These are phyloP conservation scores for Heliothis peltigera DNA, from an alignment of 2,888 invertebrate genomes.

Conservation along the genomic window DNA sequence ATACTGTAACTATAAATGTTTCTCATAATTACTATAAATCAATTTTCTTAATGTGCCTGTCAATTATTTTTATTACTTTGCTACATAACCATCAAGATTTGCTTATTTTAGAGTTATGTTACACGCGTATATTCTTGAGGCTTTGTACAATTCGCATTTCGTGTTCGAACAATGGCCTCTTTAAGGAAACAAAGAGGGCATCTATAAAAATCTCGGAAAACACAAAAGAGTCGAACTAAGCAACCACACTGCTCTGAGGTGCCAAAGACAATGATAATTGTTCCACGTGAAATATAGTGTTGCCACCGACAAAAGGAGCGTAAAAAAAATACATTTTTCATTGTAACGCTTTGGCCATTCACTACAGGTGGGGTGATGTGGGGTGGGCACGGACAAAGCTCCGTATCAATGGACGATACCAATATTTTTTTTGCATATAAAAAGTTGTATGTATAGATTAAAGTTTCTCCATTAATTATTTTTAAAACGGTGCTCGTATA, in stretches of 20 bases:
- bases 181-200: slow-evolving; percentile 62
- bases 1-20: slow-evolving; percentile 79
- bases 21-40: slow-evolving; percentile 83
- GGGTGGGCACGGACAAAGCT: slow-evolving; percentile 86
- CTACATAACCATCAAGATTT: slow-evolving; percentile 21
- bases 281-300: slow-evolving; percentile 89
- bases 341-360: slow-evolving; percentile 85
- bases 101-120: slow-evolving; percentile 30
- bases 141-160: slow-evolving; percentile 58
- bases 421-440: slow-evolving; percentile 78
- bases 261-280: slow-evolving; percentile 90
- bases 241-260: slow-evolving; percentile 81
- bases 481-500: slow-evolving; percentile 68
- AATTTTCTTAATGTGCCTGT: slow-evolving; percentile 69
- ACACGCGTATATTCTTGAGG: slow-evolving; percentile 27
- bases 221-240: slow-evolving; percentile 67
- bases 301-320: slow-evolving; percentile 87
- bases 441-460: slow-evolving; percentile 75
- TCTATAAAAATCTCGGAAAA: slow-evolving; percentile 62
- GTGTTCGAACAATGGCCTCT: slow-evolving; percentile 59
- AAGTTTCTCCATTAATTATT: slow-evolving; percentile 82
- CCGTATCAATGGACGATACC: slow-evolving; percentile 86
- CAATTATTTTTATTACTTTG: slow-evolving; percentile 59
- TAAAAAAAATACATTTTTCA: slow-evolving; percentile 86
- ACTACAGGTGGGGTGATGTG: slow-evolving; percentile 86